phyloP scores from a whole-genome alignment of 1,140 invertebrate species.

The Coboldia fuscipes region DNA sequence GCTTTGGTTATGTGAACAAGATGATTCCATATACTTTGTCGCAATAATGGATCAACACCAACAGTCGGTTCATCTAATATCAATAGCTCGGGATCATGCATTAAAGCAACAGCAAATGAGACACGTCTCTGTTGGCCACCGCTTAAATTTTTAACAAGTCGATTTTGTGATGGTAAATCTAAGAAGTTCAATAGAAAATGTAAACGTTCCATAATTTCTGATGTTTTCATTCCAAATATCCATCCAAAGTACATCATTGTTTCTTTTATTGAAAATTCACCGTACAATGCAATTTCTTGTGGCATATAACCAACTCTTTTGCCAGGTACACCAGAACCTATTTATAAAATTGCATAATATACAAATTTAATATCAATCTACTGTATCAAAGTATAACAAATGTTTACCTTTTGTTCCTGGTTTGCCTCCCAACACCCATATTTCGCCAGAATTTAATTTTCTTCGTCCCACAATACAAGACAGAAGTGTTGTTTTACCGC shows the following conservation, averaged over 20 bases:
- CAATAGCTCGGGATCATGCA: constrained; percentile 80
- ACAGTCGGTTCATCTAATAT: constrained; percentile 92
- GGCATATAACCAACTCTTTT: constrained; percentile 68
- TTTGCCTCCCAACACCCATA: constrained; percentile 60
- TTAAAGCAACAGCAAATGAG: constrained; percentile 76
- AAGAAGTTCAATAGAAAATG: constrained; percentile 78
- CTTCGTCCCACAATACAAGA: constrained; percentile 66
- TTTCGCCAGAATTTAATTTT: constrained; percentile 51
- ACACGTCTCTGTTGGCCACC: constrained; percentile 83
- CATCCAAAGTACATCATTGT: constrained; percentile 95
- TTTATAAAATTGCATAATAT: constrained; percentile 1
- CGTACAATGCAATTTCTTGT: constrained; percentile 83
- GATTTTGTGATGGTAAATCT: constrained; percentile 62
- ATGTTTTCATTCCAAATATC: constrained; percentile 74
- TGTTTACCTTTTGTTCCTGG: constrained; percentile 50
- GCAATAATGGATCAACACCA: constrained; percentile 71
- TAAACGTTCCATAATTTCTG: constrained; percentile 57
- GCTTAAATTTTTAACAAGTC: constrained; percentile 75
- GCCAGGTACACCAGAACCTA: constrained; percentile 65
- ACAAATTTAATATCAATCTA: neutral
- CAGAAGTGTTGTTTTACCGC: constrained; percentile 63
- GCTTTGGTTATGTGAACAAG: constrained; percentile 63
- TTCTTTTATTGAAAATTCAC: constrained; percentile 85
- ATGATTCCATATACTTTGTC: constrained; percentile 84
- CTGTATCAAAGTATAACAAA: neutral